Percentiles rank a stretch among this genome's conserved stretches.
These are phyloP conservation scores for Anolis carolinensis DNA, from an alignment of 2,113 vertebrate species.

Conservation along the genomic window DNA sequence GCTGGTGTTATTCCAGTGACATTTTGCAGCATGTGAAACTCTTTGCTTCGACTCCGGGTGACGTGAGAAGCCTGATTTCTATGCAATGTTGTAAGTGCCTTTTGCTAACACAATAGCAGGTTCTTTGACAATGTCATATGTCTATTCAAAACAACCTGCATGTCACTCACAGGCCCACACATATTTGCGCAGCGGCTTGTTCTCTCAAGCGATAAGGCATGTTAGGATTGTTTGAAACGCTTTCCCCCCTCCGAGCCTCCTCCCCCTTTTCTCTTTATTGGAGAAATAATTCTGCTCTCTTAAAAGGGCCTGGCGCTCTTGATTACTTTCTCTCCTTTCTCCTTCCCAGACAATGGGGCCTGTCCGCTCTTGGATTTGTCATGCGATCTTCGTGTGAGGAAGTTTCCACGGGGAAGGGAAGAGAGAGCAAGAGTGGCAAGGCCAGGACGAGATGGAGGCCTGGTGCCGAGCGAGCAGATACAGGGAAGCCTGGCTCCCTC, in stretches of 20 bases:
- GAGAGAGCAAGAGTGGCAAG: background rate
- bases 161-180: slow-evolving; percentile 64
- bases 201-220: slow-evolving; percentile 49
- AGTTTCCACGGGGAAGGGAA: background rate
- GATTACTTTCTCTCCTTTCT: slow-evolving; percentile 37
- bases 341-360: slow-evolving; percentile 15
- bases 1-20: slow-evolving; percentile 46
- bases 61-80: slow-evolving; percentile 31
- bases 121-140: slow-evolving; percentile 55
- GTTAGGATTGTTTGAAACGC: background rate
- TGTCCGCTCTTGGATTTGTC: slow-evolving; percentile 55
- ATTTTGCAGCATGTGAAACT: slow-evolving; percentile 16
- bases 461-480: background rate
- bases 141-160: slow-evolving; percentile 57
- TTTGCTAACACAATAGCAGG: slow-evolving; percentile 47
- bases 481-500: background rate
- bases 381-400: background rate
- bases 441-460: too few relatives aligned
- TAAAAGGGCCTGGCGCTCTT: slow-evolving; percentile 50
- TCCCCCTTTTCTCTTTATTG: slow-evolving; percentile 37
- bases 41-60: slow-evolving; percentile 51
- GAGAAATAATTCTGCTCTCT: slow-evolving; percentile 61
- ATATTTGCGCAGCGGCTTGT: slow-evolving; percentile 48
- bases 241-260: background rate
- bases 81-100: slow-evolving; percentile 54